These are phyloP conservation scores for Cyaniris semiargus DNA, from an alignment of 2,888 invertebrate genomes.

Conservation along the genomic window DNA sequence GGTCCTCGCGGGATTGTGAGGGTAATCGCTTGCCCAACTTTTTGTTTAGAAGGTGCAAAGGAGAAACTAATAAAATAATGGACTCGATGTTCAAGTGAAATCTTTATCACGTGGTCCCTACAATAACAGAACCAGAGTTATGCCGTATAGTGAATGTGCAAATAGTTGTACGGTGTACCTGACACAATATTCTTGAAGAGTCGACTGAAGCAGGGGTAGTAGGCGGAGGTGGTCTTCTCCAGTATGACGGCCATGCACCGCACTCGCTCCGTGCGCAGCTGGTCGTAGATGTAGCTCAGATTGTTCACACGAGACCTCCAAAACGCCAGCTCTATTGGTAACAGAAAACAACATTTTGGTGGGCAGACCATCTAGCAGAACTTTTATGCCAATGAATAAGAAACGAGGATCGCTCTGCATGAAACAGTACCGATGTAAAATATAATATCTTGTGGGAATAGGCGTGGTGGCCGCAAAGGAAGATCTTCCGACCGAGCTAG, in stretches of 20 bases:
- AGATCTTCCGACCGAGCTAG: too few relatives aligned
- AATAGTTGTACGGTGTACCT: constrained; percentile 80
- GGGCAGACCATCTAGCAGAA: too few relatives aligned
- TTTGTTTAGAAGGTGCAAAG: too few relatives aligned
- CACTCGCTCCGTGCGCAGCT: constrained; percentile 90
- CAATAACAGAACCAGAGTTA: background rate
- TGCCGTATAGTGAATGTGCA: background rate
- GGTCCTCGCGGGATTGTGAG: too few relatives aligned
- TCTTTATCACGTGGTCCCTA: too few relatives aligned
- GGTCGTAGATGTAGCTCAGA: constrained; percentile 94
- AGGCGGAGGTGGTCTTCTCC: constrained; percentile 94
- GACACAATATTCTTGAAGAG: constrained; percentile 93
- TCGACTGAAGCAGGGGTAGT: constrained; percentile 94
- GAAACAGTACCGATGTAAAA: too few relatives aligned
- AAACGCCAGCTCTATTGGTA: constrained; percentile 86
- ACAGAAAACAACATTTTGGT: background rate
- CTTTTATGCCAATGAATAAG: too few relatives aligned
- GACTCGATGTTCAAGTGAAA: too few relatives aligned
- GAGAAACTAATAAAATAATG: too few relatives aligned
- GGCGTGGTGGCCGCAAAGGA: too few relatives aligned
- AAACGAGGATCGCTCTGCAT: background rate
- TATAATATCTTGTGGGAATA: too few relatives aligned
- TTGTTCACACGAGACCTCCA: constrained; percentile 91
- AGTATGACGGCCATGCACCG: constrained; percentile 94
- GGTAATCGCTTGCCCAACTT: too few relatives aligned